Conservation (phyloP, 2,797 vertebrate genomes). For the Crenichthys baileyi region DNA sequence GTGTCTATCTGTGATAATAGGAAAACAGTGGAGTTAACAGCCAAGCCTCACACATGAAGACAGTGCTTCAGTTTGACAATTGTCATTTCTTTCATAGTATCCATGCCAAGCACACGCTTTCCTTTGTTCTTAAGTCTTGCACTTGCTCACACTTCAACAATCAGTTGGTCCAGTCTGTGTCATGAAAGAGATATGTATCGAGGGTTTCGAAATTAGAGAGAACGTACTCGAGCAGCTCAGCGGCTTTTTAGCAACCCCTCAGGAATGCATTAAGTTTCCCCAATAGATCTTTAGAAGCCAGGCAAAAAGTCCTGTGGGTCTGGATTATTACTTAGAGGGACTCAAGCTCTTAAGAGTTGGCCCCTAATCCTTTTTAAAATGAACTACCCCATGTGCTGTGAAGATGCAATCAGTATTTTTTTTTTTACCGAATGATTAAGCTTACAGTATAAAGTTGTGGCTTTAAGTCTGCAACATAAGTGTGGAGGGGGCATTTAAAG, state of each 20-base stretch:
- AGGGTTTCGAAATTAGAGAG: constrained; percentile 45
- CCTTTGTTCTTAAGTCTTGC: constrained; percentile 13
- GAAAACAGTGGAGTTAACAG: constrained; percentile 44
- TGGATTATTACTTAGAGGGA: constrained; percentile 61
- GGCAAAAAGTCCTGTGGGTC: constrained; percentile 46
- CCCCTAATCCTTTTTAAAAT: constrained; percentile 60
- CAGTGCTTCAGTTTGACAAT: constrained; percentile 31
- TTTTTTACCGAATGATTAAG: constrained; percentile 41
- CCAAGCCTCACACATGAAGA: constrained; percentile 40
- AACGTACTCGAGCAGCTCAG: constrained; percentile 51
- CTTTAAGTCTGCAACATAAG: constrained; percentile 39
- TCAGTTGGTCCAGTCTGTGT: constrained; percentile 67
- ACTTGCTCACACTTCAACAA: constrained; percentile 61
- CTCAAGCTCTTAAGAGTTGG: constrained; percentile 48
- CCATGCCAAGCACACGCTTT: constrained; percentile 13
- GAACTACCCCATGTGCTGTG: constrained; percentile 55
- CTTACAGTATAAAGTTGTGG: constrained; percentile 48
- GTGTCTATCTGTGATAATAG: constrained; percentile 55
- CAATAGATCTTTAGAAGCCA: constrained; percentile 44
- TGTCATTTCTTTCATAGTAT: constrained; percentile 38
- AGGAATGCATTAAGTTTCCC: constrained; percentile 51
- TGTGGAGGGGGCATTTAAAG: constrained; percentile 35
- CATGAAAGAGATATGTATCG: constrained; percentile 51
- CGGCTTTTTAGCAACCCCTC: constrained; percentile 39
- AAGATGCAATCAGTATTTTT: constrained; percentile 40